Base-by-base conservation (phyloP, 2,113 vertebrate genomes). In the human (Homo sapiens) region DNA sequence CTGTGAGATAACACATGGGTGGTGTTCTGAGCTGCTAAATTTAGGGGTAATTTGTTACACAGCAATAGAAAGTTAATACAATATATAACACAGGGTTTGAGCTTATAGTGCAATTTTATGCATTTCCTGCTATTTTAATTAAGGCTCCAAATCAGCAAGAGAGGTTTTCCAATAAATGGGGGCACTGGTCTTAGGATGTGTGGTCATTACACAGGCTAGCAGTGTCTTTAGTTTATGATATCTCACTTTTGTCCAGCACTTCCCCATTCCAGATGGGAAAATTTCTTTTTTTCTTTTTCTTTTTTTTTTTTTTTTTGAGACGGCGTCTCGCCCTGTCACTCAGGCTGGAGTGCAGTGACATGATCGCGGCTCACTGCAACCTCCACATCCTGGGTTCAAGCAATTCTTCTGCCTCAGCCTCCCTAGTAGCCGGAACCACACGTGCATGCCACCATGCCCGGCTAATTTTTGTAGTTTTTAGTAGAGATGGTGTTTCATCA, bases 391-490 rank as follows among this genome's bases (percentile, higher is more conserved):
- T 6, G 18, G 52, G 17, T 55, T 55, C 52, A 55, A 55, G 52
- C 18, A 18, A 55, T 6, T 55, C 52, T 55, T 55, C 6, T 55
- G 52, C 52, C 18, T 55, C 52, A 55, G 52, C 52, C 18, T 55
- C 52, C 52, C 18, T 0, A 55, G 52, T 20, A 20, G 52, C 18
- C 6, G 0, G 52, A 20, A 55, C 52, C 2, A 55, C 52, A 55
- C 17, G 6, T 7, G 6, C 0, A 2, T 20, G 18, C 52, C 18
- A 55, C 18, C 52, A 55, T 0, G 52, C 52, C 52, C 0, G 6
- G 52, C 52, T 55, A 55, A 55, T 55, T 55, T 55, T 55, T 55
- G 52, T 55, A 18, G 52, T 55, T 55, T 55, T 55, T 55, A 55
- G 52, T 20, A 55, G 52, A 55, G 52, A 20, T 0, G 18, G 52